phyloP scores from a whole-genome alignment of 2,113 vertebrate species.

The Centrocercus urophasianus region DNA sequence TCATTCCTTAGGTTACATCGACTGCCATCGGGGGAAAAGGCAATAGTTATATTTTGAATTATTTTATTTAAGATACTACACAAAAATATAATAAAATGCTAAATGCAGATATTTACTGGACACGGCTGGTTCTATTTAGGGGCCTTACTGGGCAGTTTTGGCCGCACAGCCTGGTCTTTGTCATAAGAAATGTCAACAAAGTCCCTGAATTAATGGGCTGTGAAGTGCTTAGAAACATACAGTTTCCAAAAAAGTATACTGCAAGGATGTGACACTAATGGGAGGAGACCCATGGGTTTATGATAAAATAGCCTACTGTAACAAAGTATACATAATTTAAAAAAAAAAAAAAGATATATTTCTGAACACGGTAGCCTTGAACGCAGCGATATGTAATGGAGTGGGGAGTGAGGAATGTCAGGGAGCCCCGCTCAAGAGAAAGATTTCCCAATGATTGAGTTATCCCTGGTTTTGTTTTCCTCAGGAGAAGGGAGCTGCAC shows the following conservation, averaged over 20 bases:
- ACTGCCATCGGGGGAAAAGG: not conserved
- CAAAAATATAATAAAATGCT: not conserved
- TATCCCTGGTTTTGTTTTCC: not conserved
- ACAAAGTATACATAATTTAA: not conserved
- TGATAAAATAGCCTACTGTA: slow-evolving; percentile 23
- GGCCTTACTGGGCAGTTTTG: slow-evolving; percentile 39
- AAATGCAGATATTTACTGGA: slow-evolving; percentile 35
- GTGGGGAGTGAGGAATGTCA: not conserved
- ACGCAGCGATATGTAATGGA: slow-evolving; percentile 12
- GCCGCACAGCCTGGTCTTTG: slow-evolving; percentile 47
- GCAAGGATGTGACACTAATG: slow-evolving; percentile 68
- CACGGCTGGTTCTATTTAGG: slow-evolving; percentile 9
- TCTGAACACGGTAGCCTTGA: not conserved
- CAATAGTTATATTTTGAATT: not conserved
- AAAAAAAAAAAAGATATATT: not conserved
- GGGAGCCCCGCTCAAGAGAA: not conserved
- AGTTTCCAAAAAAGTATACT: slow-evolving; percentile 69
- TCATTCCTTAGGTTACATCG: slow-evolving; percentile 13
- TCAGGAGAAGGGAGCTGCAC: not conserved
- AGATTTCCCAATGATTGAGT: not conserved
- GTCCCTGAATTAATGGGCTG: slow-evolving; percentile 76
- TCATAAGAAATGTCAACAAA: slow-evolving; percentile 72
- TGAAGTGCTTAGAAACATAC: slow-evolving; percentile 74
- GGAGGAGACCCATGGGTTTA: slow-evolving; percentile 69
- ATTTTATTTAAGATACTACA: not conserved